phyloP scores from a whole-genome alignment of 2,888 invertebrate genomes.

The Nysson spinosus region DNA sequence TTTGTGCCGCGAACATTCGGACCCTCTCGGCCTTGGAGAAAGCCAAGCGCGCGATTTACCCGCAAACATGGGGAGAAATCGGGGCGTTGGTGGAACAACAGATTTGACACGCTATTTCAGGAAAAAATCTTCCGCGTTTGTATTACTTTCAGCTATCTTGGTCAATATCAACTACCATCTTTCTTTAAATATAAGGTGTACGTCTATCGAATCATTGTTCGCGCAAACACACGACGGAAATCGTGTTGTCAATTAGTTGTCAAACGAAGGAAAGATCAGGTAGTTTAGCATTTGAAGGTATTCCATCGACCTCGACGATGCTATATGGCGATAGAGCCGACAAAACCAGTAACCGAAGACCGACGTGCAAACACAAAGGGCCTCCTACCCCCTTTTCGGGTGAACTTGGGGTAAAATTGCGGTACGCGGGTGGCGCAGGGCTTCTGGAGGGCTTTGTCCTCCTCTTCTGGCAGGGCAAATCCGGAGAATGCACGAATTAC shows the following conservation, averaged over 20 bases:
- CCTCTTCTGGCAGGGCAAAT: conserved; percentile 29
- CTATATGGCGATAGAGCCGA: not conserved
- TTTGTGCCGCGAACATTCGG: conserved; percentile 4
- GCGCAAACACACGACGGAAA: not conserved
- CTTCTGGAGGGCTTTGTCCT: conserved; percentile 43
- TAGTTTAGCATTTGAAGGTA: conserved; percentile 13
- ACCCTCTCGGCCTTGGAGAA: not conserved
- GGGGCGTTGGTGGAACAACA: too few relatives aligned
- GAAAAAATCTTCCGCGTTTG: too few relatives aligned
- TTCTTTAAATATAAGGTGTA: too few relatives aligned
- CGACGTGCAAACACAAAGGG: conserved; percentile 52
- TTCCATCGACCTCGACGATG: conserved; percentile 18
- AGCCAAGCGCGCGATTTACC: too few relatives aligned
- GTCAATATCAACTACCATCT: too few relatives aligned
- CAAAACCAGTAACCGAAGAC: conserved; percentile 26
- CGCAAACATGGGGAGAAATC: too few relatives aligned
- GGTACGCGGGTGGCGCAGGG: conserved; percentile 37
- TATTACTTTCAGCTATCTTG: too few relatives aligned
- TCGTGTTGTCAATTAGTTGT: conserved; percentile 27
- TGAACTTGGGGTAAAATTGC: conserved; percentile 42
- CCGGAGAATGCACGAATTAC: conserved; percentile 56
- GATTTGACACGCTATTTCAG: too few relatives aligned
- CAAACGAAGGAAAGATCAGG: not conserved
- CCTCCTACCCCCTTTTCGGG: too few relatives aligned
- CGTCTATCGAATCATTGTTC: too few relatives aligned